Percentiles rank a stretch among this genome's conserved stretches.
These are phyloP conservation scores for Myiozetetes cayanensis DNA, from an alignment of 2,113 vertebrate species.

Conservation along the genomic window DNA sequence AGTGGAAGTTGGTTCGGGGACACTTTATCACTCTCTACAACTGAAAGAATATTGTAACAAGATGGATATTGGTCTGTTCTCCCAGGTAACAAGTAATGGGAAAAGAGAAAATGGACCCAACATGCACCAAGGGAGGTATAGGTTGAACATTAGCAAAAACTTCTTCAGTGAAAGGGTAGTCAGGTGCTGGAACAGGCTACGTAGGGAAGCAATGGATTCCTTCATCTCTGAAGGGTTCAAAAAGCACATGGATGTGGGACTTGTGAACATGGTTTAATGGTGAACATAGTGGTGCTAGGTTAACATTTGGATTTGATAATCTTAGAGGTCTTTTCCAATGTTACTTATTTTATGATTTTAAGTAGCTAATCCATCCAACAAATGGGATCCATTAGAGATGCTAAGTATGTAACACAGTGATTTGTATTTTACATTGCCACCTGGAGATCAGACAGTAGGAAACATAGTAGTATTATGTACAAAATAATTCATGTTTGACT, in stretches of 20 bases:
- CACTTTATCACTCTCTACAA: neutral
- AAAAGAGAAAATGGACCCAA: neutral
- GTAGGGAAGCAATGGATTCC: accelerated
- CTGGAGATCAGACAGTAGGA: neutral
- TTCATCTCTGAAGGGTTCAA: neutral
- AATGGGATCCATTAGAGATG: neutral
- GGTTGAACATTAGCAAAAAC: neutral
- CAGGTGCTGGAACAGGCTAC: neutral
- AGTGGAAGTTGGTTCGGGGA: no score
- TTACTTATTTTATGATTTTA: neutral
- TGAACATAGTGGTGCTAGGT: neutral
- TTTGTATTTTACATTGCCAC: neutral
- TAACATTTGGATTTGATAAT: neutral
- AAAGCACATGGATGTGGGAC: neutral
- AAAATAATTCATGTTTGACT: neutral
- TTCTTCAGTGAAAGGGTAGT: neutral
- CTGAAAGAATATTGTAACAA: neutral
- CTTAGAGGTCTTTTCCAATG: neutral
- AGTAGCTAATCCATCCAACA: neutral
- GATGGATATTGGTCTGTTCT: neutral
- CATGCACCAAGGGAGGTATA: no score
- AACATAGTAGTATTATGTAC: neutral
- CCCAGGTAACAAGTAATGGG: neutral
- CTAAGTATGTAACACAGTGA: accelerated
- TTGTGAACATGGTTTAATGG: neutral